A percentile compares a stretch with the other conserved stretches of the same genome.
Conservation (phyloP, 2,797 vertebrate genomes). For the Lagorchestes hirsutus region DNA sequence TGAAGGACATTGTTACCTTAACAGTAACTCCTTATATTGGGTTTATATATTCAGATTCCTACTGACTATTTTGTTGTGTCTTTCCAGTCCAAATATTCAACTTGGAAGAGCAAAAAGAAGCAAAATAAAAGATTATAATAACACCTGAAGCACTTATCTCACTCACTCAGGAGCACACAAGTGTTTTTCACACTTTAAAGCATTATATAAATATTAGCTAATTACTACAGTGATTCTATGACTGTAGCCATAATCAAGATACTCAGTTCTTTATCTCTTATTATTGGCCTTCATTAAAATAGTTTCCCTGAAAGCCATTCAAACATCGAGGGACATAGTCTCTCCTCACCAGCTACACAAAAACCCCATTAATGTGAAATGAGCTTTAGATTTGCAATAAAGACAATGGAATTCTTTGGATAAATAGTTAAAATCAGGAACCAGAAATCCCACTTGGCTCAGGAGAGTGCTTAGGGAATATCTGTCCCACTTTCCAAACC, state of each 20-base stretch:
- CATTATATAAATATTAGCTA: background rate
- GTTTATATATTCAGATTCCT: background rate
- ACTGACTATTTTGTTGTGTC: background rate
- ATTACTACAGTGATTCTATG: background rate
- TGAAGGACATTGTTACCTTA: background rate
- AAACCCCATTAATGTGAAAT: constrained; percentile 30
- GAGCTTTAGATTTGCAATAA: constrained; percentile 22
- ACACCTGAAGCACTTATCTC: background rate
- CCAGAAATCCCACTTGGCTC: background rate
- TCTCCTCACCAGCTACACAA: background rate
- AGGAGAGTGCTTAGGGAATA: background rate
- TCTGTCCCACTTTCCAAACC: background rate
- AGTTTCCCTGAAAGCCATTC: background rate
- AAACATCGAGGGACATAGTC: background rate
- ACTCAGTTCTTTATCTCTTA: background rate
- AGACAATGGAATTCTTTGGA: constrained; percentile 6
- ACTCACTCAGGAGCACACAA: background rate
- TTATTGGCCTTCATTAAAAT: background rate
- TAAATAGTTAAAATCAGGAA: fast-evolving
- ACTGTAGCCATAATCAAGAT: background rate
- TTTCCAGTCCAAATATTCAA: background rate
- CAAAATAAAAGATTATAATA: background rate
- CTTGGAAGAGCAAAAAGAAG: background rate
- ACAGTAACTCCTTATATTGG: background rate
- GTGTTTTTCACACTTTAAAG: background rate